Evolutionary conservation across 2,113 vertebrate species (phyloP).

Genomic region (Beaufortia kweichowensis): DNA sequence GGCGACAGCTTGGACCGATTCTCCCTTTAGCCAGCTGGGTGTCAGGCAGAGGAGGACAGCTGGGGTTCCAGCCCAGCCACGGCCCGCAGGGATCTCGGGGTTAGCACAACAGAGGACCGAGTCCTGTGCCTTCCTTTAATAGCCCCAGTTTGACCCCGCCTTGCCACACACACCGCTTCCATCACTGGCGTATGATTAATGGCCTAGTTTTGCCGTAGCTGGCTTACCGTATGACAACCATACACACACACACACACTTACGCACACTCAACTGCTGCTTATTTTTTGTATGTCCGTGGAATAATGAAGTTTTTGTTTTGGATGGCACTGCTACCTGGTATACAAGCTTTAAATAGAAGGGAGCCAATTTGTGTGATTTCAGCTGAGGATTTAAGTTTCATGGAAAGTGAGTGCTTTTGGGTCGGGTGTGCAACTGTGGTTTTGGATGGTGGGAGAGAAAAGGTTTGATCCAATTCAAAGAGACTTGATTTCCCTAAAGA

Average conservation of each 20-base stretch:
- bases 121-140: constrained; percentile 62
- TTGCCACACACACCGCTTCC: constrained; percentile 48
- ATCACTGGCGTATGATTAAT: constrained; percentile 60
- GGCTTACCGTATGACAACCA: constrained; percentile 35
- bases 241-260: constrained; percentile 38
- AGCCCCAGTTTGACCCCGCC: constrained; percentile 64
- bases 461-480: constrained; percentile 47
- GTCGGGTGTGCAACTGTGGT: constrained; percentile 24
- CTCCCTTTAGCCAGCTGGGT: constrained; percentile 47
- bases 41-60: constrained; percentile 51
- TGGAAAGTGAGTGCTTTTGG: constrained; percentile 25
- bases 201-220: constrained; percentile 51
- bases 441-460: constrained; percentile 33
- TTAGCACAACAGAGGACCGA: constrained; percentile 59
- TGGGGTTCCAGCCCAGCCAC: constrained; percentile 54
- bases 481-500: constrained; percentile 53
- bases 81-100: constrained; percentile 52
- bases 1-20: constrained; percentile 31
- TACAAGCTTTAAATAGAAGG: background rate
- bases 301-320: constrained; percentile 17
- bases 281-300: constrained; percentile 20
- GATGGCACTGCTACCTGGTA: constrained; percentile 1
- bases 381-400: background rate
- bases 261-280: constrained; percentile 40
- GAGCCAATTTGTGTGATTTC: background rate